Evolutionary conservation across 2,113 vertebrate species (phyloP), one percentile per base, ranked within the genome.

Genomic region (Elgaria multicarinata): DNA sequence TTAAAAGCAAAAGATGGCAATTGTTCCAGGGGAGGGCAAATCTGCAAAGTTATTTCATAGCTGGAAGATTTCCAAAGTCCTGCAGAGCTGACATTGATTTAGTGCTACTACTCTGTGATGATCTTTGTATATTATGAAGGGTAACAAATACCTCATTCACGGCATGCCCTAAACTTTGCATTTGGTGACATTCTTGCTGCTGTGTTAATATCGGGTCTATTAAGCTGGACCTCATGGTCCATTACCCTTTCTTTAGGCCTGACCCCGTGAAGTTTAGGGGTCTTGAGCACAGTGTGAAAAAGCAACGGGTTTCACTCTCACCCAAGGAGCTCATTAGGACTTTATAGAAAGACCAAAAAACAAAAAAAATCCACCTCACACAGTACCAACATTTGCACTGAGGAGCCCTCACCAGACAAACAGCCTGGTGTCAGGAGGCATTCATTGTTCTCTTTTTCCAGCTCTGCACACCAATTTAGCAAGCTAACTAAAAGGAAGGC

Each of bases 291-390:
- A 97, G 96, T 97, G 97, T 98, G 98, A 98, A 98, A 98, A 97
- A 97, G 97, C 94, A 95, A 97, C 96, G 96, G 97, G 97, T 98
- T 98, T 98, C 98, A 98, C 96, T 97, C 98, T 97, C 97, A 98
- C 98, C 97, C 98, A 98, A 97, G 97, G 97, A 99, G 98, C 98
- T 99, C 98, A 99, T 99, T 99, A 98, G 98, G 98, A 98, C 98
- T 98, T 98, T 98, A 98, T 98, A 98, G 98, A 98, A 98, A 97
- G 96, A 98, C 98, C 97, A 97, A 62, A 81, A 26, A 67, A 83
- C 6, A 66, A 18, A 58, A 58, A 58, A 58, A 55, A 7, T 14
- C 53, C 53, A 20, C 58, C 97, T 96, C 97, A 96, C 98, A 98
- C 97, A 98, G 98, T 97, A 97, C 98, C 97, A 98, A 98, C 98